A percentile compares a stretch with the other conserved stretches of the same genome.
phyloP scores from a whole-genome alignment of 2,888 invertebrate species.

The Nemurella pictetii region DNA sequence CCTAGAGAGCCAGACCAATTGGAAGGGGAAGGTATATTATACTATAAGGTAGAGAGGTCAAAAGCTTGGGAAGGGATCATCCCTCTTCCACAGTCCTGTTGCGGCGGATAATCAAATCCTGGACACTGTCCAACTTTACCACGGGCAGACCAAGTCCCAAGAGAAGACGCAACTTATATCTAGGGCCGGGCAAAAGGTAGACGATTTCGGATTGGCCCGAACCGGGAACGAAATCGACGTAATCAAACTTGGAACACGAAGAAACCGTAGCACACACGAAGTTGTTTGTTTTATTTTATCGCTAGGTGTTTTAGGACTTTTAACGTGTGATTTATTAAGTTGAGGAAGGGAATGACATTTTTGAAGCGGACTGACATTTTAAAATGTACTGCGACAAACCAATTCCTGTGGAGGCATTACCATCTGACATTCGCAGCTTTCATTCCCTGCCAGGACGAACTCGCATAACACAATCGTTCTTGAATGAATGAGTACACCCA shows the following conservation, averaged over 20 bases:
- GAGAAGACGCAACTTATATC: slow-evolving; percentile 21
- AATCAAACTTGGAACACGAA: not conserved
- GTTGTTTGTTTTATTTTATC: not conserved
- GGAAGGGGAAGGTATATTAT: slow-evolving; percentile 1
- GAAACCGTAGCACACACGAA: not conserved
- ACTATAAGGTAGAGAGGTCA: slow-evolving; percentile 14
- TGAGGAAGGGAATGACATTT: too few relatives aligned
- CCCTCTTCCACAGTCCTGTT: slow-evolving; percentile 7
- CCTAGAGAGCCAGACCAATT: not conserved
- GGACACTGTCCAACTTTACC: slow-evolving; percentile 19
- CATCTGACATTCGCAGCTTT: not conserved
- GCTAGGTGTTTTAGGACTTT: not conserved
- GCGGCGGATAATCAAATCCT: slow-evolving; percentile 29
- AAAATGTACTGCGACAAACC: too few relatives aligned
- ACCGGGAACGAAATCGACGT: not conserved
- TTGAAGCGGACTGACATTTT: too few relatives aligned
- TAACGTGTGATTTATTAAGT: too few relatives aligned
- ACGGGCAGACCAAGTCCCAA: not conserved
- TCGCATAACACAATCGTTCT: not conserved
- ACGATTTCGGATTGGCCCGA: too few relatives aligned
- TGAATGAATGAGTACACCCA: slow-evolving; percentile 13
- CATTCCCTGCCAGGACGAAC: not conserved
- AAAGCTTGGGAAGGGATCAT: slow-evolving; percentile 3
- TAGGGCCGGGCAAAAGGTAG: not conserved
- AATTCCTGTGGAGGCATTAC: too few relatives aligned